phyloP scores from a whole-genome alignment of 2,113 vertebrate species.

The Anas platyrhynchos region DNA sequence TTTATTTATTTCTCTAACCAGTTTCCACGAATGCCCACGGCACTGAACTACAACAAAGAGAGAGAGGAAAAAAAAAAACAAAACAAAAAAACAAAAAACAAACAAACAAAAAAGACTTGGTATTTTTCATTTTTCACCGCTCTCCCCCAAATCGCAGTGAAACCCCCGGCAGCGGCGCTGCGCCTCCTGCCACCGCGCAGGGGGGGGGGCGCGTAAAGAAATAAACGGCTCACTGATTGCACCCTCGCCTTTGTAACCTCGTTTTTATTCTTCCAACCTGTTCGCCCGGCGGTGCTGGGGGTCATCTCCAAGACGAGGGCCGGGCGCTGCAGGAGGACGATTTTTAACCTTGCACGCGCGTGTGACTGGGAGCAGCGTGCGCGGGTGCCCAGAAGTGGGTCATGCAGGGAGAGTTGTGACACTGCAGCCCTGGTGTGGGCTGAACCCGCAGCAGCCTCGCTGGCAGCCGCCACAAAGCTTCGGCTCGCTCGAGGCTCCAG shows the following conservation, averaged over 20 bases:
- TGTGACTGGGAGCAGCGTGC: neutral
- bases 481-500: neutral
- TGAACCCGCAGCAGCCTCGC: neutral
- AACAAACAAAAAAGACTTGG: neutral
- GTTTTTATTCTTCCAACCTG: neutral
- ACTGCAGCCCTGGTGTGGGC: neutral
- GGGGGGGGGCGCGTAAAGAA: neutral
- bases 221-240: neutral
- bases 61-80: neutral
- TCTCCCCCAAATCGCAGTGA: neutral
- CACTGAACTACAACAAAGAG: constrained; percentile 18
- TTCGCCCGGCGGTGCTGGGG: too few species aligned
- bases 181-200: neutral
- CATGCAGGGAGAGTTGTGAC: constrained; percentile 4
- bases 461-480: neutral
- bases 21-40: neutral
- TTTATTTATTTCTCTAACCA: neutral
- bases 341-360: rapidly evolving
- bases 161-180: neutral
- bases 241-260: neutral
- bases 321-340: rapidly evolving
- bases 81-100: too few species aligned
- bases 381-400: neutral
- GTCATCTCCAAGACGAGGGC: neutral
- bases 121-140: neutral